These are phyloP conservation scores for Stichodactyla mertensii DNA, from an alignment of 64 coral and sea anemone genomes.

Conservation along the genomic window DNA sequence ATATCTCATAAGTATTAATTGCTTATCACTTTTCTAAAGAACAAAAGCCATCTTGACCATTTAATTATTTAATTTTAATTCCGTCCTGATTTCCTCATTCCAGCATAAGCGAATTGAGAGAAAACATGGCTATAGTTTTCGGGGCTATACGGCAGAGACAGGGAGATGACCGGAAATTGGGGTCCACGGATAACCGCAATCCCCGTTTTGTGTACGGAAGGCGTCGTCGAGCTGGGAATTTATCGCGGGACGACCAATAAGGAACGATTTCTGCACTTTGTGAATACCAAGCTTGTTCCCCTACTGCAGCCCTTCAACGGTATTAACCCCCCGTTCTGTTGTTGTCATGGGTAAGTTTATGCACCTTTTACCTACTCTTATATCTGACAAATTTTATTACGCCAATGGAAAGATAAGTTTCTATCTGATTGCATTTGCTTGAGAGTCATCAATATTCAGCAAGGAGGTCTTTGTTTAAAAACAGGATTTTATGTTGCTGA, in stretches of 20 bases:
- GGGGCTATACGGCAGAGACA: neutral
- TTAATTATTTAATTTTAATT: too few species aligned
- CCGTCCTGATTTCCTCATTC: too few species aligned
- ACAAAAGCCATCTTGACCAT: too few species aligned
- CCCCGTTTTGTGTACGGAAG: slow-evolving; percentile 23
- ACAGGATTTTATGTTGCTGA: too few species aligned
- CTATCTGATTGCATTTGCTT: too few species aligned
- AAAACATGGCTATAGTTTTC: neutral
- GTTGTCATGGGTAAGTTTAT: slow-evolving; percentile 27
- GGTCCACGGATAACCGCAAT: slow-evolving; percentile 6
- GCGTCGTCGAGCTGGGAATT: slow-evolving; percentile 26
- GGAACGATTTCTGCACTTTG: slow-evolving; percentile 40
- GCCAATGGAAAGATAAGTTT: too few species aligned
- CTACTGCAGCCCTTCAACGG: slow-evolving; percentile 21
- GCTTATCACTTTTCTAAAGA: neutral
- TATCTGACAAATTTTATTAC: too few species aligned
- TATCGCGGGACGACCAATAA: slow-evolving; percentile 14
- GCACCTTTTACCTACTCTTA: neutral
- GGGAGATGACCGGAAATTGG: neutral
- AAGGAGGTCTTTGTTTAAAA: too few species aligned
- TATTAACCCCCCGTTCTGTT: slow-evolving; percentile 32
- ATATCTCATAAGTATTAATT: too few species aligned
- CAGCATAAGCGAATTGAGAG: too few species aligned
- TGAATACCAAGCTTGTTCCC: slow-evolving; percentile 4
- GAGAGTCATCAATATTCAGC: too few species aligned